Conservation (phyloP, 2,888 invertebrate genomes). For the Heteropelma amictum region DNA sequence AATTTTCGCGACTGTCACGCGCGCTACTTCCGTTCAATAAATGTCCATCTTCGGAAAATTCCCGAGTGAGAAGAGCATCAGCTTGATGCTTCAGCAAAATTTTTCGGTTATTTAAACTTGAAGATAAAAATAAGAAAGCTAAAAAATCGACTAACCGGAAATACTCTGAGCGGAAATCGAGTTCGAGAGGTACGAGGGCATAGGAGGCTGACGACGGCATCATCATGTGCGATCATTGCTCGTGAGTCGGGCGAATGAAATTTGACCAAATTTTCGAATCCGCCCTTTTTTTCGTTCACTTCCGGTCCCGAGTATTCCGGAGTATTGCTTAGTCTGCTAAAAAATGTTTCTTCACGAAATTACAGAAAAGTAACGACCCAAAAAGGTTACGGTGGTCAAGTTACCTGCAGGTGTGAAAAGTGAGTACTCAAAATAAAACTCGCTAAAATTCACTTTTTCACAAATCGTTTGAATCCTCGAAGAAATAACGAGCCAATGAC, state of each 20-base stretch:
- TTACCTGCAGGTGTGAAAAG: constrained; percentile 69
- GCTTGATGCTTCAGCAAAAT: neutral
- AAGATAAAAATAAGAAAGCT: neutral
- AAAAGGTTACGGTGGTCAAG: constrained; percentile 69
- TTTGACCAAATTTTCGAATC: neutral
- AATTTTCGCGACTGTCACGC: neutral
- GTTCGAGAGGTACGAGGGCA: too few species aligned
- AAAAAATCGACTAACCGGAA: neutral
- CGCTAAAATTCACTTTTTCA: too few species aligned
- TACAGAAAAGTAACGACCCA: constrained; percentile 67
- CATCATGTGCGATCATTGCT: constrained; percentile 70
- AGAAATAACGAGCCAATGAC: too few species aligned
- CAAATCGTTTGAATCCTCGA: too few species aligned
- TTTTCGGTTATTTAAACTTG: constrained; percentile 10
- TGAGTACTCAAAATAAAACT: constrained; percentile 55
- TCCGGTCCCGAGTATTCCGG: neutral
- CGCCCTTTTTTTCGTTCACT: neutral
- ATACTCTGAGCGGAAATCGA: too few species aligned
- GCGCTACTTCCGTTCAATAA: too few species aligned
- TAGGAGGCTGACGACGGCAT: neutral
- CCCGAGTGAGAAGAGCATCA: too few species aligned
- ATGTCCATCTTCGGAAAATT: too few species aligned
- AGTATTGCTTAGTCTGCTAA: neutral
- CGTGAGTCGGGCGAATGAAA: constrained; percentile 67
- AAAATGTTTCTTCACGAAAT: neutral